These are phyloP conservation scores for Elymnias hypermnestra DNA, from an alignment of 1,140 invertebrate species.

Conservation along the genomic window DNA sequence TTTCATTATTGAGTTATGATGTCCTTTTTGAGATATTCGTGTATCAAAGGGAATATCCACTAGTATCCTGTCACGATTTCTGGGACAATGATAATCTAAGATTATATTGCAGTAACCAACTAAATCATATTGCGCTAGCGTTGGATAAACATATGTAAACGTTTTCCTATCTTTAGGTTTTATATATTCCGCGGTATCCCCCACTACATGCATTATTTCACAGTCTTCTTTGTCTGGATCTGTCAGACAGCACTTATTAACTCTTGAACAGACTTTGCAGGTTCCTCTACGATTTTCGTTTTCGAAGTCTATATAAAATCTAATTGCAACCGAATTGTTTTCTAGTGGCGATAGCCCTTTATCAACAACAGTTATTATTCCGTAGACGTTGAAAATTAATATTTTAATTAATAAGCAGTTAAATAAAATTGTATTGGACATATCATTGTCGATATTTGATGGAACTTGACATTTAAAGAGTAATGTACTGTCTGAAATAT, in stretches of 20 bases:
- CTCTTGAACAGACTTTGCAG: slow-evolving; percentile 29
- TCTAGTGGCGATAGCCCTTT: slow-evolving; percentile 43
- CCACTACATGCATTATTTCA: slow-evolving; percentile 26
- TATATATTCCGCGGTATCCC: slow-evolving; percentile 18
- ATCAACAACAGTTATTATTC: slow-evolving; percentile 34
- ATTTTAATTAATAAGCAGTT: slow-evolving; percentile 1
- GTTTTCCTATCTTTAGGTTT: slow-evolving; percentile 36
- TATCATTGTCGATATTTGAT: slow-evolving; percentile 19
- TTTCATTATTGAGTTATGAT: slow-evolving; percentile 18
- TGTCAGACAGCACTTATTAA: slow-evolving; percentile 38
- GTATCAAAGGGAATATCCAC: slow-evolving; percentile 47
- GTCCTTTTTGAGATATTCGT: slow-evolving; percentile 17
- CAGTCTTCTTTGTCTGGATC: slow-evolving; percentile 33
- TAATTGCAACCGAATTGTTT: slow-evolving; percentile 40
- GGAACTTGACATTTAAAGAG: background rate
- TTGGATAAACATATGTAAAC: slow-evolving; percentile 36
- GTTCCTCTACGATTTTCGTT: slow-evolving; percentile 29
- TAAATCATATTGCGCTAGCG: slow-evolving; percentile 39
- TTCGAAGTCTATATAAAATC: slow-evolving; percentile 45
- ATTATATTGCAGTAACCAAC: slow-evolving; percentile 41
- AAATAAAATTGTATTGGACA: slow-evolving; percentile 10
- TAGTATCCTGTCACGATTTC: slow-evolving; percentile 18
- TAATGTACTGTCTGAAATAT: too few relatives aligned
- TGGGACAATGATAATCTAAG: slow-evolving; percentile 32
- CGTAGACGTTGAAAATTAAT: slow-evolving; percentile 1